These are phyloP conservation scores for Diorhabda sublineata DNA, from an alignment of 1,140 invertebrate genomes.

Conservation along the genomic window DNA sequence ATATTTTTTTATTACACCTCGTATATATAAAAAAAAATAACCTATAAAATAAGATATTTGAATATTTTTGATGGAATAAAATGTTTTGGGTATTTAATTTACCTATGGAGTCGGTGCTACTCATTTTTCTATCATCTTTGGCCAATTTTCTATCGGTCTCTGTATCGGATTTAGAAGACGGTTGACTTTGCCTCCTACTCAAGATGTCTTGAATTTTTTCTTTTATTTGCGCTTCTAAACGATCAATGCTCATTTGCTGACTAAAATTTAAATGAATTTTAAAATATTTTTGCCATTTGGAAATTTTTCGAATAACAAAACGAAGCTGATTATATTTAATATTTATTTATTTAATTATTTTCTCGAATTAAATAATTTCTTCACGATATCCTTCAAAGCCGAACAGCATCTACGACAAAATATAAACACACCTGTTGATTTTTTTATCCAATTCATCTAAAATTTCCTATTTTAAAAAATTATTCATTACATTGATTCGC, in stretches of 20 bases:
- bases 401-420: background rate
- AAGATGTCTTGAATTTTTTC: slow-evolving; percentile 50
- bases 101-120: slow-evolving; percentile 38
- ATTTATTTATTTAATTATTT: background rate
- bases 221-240: slow-evolving; percentile 49
- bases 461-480: background rate
- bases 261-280: slow-evolving; percentile 8
- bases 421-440: background rate
- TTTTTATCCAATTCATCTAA: background rate
- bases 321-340: too few relatives aligned
- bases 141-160: slow-evolving; percentile 38
- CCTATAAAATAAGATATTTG: too few relatives aligned
- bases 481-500: too few relatives aligned
- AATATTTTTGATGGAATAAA: too few relatives aligned
- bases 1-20: too few relatives aligned
- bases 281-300: background rate
- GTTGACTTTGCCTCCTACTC: slow-evolving; percentile 37
- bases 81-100: slow-evolving; percentile 4
- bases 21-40: too few relatives aligned
- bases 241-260: slow-evolving; percentile 45
- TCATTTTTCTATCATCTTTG: slow-evolving; percentile 40
- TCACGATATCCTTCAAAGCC: background rate
- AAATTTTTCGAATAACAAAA: background rate
- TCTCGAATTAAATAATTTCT: slow-evolving; percentile 3
- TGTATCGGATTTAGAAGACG: slow-evolving; percentile 42